Base-by-base conservation (phyloP, 2,113 vertebrate species). In the Rhinolophus ferrumequinum region DNA sequence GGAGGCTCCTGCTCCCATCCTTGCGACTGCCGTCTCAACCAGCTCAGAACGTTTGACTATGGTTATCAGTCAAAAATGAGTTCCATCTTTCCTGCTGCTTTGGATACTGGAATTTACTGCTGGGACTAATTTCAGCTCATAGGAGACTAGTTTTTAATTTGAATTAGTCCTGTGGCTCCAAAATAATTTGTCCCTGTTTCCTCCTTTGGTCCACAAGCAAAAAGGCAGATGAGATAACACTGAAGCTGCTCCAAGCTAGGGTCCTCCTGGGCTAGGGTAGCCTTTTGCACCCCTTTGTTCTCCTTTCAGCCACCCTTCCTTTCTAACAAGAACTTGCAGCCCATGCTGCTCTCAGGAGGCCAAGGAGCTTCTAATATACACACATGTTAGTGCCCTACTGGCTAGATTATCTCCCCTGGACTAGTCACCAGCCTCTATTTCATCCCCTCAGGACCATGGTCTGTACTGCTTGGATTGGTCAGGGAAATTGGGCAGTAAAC, bases 401-500 rank as follows among this genome's bases (percentile, higher is more conserved):
- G 35, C 41, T 33, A 7, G 6, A n/a, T 24, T 30, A 75, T 86
- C 58, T 14, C 10, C 9, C 14, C 69, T 7, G 24, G 50, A 76
- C 5, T 9, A 19, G 16, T 79, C 24, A 83, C 41, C 41, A 83
- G 62, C 30, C n/a, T 92, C 11, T 21, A 13, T 84, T 60, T 54
- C 14, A 33, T 33, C 3, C 26, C 3, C 41, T 58, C 18, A 64
- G 33, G 35, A 52, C 33, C 6, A 16, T 50, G 7, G 30, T 79
- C 22, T 58, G 30, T 88, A n/a, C 52, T 73, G 9, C 33, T 64
- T 86, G 33, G 33, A 80, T 44, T 69, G 47, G 72, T 64, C 41
- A 89, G 60, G 52, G 76, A 41, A 95, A 89, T 62, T 66, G 19
- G 9, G 87, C 12, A 82, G n/a, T 72, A 95, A 79, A 77, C 83